Evolutionary conservation across 2,797 vertebrate genomes (phyloP), one percentile per base, ranked within the genome.

Genomic region (Muscicapa comitata): DNA sequence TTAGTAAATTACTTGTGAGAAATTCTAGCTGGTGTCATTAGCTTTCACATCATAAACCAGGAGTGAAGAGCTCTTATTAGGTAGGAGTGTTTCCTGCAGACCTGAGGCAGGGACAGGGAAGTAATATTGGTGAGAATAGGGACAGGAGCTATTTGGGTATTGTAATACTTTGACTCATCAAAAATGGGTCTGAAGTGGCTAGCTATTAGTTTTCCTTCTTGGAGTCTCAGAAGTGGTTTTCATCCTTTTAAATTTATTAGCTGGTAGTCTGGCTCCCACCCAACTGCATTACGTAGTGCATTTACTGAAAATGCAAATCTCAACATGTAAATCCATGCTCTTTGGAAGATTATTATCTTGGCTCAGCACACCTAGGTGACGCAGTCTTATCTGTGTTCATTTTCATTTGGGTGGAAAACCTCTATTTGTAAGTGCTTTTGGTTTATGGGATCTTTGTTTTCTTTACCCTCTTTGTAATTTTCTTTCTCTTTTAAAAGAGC

Each of bases 241-340:
- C 72, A 88, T 92, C 86, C 91, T 95, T 91, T 94, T 93, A 96
- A 80, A 81, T 87, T 66, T 86, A 89, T 86, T 89, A 57, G 90
- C 89, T 82, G 50, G 13, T 66, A 55, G 79, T 48, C 40, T 96
- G 96, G 91, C 96, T 90, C 33, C 63, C 43, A 73, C 76, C 74
- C 95, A 96, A 67, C 40, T 86, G 86, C 87, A 94, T 96, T 93
- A 91, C 76, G 2, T 93, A 77, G 81, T 88, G 78, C 82, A 78
- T 82, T 96, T 97, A 91, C 86, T 93, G 94, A 91, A 96, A 96
- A 93, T 92, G 79, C 84, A 94, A 65, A 93, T 92, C 73, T 87
- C 79, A 57, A 72, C 76, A 57, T 94, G 95, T 88, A 93, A 83
- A 94, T 93, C 21, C 18, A n/a, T 68, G 63, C 90, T 90, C 88